Percentiles rank a stretch among this genome's conserved stretches.
phyloP scores from a whole-genome alignment of 2,797 vertebrate genomes.

The Eleutherodactylus coqui region DNA sequence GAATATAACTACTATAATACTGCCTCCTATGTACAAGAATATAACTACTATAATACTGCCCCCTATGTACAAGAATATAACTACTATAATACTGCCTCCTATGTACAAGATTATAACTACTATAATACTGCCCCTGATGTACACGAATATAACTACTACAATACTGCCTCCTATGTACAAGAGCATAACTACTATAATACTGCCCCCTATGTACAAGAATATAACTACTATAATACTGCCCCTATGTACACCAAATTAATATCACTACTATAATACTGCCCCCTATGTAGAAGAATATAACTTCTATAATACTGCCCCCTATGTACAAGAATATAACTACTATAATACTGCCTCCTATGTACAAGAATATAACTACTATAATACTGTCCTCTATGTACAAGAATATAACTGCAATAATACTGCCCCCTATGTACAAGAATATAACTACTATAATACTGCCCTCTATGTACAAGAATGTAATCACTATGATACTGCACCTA shows the following conservation, averaged over 20 bases:
- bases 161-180: not conserved
- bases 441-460: too few relatives aligned
- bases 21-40: too few relatives aligned
- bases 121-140: not conserved
- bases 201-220: not conserved
- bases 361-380: not conserved
- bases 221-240: not conserved
- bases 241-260: too few relatives aligned
- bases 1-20: too few relatives aligned
- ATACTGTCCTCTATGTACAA: not conserved
- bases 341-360: not conserved
- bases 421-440: not conserved
- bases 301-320: not conserved
- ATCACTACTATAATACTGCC: too few relatives aligned
- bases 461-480: not conserved
- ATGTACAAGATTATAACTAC: too few relatives aligned
- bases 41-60: too few relatives aligned
- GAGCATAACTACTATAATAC: slow-evolving; percentile 1
- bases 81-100: too few relatives aligned
- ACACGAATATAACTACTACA: not conserved
- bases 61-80: too few relatives aligned
- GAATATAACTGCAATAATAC: not conserved
- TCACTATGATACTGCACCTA: not conserved
- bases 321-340: not conserved
- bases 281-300: too few relatives aligned